A percentile compares a stretch with the other conserved stretches of the same genome.
These are phyloP conservation scores for Neolamprologus sp. DNA, from an alignment of 2,113 vertebrate genomes.

Conservation along the genomic window DNA sequence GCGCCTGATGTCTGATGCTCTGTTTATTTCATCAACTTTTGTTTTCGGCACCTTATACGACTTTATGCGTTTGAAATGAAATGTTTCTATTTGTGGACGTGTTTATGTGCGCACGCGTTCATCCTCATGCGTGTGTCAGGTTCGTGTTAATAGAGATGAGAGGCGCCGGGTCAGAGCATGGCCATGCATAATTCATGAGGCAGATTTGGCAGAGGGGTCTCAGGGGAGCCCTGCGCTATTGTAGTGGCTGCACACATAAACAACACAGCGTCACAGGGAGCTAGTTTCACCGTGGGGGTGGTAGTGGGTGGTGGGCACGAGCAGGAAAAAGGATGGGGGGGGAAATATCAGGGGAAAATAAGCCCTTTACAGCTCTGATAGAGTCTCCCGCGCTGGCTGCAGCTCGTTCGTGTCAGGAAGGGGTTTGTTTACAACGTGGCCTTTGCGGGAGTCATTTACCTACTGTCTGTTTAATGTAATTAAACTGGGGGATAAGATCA, in stretches of 20 bases:
- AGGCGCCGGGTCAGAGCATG: slow-evolving; percentile 62
- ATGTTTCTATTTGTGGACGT: background rate
- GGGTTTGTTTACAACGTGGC: slow-evolving; percentile 53
- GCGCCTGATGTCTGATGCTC: background rate
- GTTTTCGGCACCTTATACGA: background rate
- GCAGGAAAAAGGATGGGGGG: slow-evolving; percentile 2
- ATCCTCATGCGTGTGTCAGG: slow-evolving; percentile 35
- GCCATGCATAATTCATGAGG: slow-evolving; percentile 69
- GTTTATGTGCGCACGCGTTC: background rate
- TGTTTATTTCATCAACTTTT: slow-evolving; percentile 7
- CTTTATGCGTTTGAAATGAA: background rate
- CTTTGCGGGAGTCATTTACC: slow-evolving; percentile 37
- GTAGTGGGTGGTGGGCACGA: slow-evolving; percentile 6
- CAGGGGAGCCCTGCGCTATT: slow-evolving; percentile 60
- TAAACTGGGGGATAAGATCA: slow-evolving; percentile 31
- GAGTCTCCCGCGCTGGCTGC: slow-evolving; percentile 17
- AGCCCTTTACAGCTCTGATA: slow-evolving; percentile 50
- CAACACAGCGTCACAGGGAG: slow-evolving; percentile 62
- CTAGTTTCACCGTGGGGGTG: slow-evolving; percentile 37
- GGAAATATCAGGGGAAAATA: slow-evolving; percentile 29
- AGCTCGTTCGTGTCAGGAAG: slow-evolving; percentile 18
- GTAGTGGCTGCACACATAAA: slow-evolving; percentile 71
- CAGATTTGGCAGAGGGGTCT: slow-evolving; percentile 69
- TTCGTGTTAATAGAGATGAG: slow-evolving; percentile 71
- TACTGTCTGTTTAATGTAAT: slow-evolving; percentile 52